Conservation (phyloP, 53 echinoderm and acorn worm genomes). For the Holothuria leucospilota region DNA sequence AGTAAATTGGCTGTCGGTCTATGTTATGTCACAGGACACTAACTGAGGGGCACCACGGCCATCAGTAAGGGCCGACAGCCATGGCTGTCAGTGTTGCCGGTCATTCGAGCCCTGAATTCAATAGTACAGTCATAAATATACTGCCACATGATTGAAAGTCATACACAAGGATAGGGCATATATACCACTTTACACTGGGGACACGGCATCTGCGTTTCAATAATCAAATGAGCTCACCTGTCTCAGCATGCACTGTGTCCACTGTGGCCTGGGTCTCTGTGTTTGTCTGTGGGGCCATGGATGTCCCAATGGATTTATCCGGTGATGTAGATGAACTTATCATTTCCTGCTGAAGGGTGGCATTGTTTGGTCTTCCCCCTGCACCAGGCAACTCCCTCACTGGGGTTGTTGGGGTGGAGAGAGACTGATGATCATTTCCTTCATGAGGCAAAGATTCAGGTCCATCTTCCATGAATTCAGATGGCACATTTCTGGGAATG, state of each 20-base stretch:
- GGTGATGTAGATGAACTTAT: conserved; percentile 77
- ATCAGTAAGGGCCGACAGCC: too few relatives aligned
- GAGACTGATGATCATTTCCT: conserved; percentile 49
- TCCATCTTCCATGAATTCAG: conserved; percentile 75
- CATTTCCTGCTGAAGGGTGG: conserved; percentile 83
- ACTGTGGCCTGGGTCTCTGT: conserved; percentile 94
- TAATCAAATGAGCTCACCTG: conserved; percentile 58
- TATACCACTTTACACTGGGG: too few relatives aligned
- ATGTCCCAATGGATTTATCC: conserved; percentile 55
- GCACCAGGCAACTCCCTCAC: conserved; percentile 59
- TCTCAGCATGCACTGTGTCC: conserved; percentile 75
- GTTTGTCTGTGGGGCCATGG: conserved; percentile 21
- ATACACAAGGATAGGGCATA: too few relatives aligned
- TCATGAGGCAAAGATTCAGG: conserved; percentile 50
- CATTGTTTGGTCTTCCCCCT: conserved; percentile 60
- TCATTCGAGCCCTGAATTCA: too few relatives aligned
- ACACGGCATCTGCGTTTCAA: too few relatives aligned
- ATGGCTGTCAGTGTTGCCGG: too few relatives aligned
- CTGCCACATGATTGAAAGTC: too few relatives aligned
- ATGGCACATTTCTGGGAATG: conserved; percentile 79
- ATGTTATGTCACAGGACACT: too few relatives aligned
- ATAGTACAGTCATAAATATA: too few relatives aligned
- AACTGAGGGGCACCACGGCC: too few relatives aligned
- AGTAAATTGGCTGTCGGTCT: too few relatives aligned
- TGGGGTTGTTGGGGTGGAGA: conserved; percentile 65